These are phyloP conservation scores for Orchesellides sinensis DNA, from an alignment of 2,888 invertebrate genomes.

Conservation along the genomic window DNA sequence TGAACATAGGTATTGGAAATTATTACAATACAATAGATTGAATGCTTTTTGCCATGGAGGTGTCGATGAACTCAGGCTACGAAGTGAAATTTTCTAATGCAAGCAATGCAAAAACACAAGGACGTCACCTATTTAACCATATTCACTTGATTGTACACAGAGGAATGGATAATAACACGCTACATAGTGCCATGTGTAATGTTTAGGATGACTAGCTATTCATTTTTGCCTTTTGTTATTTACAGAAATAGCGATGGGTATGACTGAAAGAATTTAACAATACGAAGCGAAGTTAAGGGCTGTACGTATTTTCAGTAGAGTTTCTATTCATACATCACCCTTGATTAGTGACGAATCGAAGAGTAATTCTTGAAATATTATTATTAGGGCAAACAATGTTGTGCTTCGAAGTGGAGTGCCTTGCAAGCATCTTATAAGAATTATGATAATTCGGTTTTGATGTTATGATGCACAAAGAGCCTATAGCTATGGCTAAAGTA, in stretches of 20 bases:
- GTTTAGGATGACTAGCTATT: too few relatives aligned
- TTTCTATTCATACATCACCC: constrained; percentile 50
- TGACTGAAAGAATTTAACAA: too few relatives aligned
- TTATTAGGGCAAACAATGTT: too few relatives aligned
- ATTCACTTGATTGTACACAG: constrained; percentile 20
- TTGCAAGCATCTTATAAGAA: too few relatives aligned
- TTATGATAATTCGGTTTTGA: too few relatives aligned
- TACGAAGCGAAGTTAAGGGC: too few relatives aligned
- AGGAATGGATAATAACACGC: too few relatives aligned
- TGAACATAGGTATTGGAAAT: background rate
- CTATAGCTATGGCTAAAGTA: too few relatives aligned
- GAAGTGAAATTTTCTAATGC: constrained; percentile 67
- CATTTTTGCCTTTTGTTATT: background rate
- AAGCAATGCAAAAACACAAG: constrained; percentile 72
- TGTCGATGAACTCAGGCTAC: constrained; percentile 72
- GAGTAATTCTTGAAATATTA: constrained; percentile 14
- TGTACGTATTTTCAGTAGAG: background rate
- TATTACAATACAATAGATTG: constrained; percentile 1
- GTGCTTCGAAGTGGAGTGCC: too few relatives aligned
- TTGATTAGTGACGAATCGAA: constrained; percentile 35
- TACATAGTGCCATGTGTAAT: too few relatives aligned
- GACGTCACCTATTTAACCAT: constrained; percentile 72
- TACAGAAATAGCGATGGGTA: too few relatives aligned
- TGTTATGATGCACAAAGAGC: too few relatives aligned
- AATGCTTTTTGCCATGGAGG: constrained; percentile 39